Evolutionary conservation across 64 coral and sea anemone genomes (phyloP).

Genomic region (Montipora foliosa): DNA sequence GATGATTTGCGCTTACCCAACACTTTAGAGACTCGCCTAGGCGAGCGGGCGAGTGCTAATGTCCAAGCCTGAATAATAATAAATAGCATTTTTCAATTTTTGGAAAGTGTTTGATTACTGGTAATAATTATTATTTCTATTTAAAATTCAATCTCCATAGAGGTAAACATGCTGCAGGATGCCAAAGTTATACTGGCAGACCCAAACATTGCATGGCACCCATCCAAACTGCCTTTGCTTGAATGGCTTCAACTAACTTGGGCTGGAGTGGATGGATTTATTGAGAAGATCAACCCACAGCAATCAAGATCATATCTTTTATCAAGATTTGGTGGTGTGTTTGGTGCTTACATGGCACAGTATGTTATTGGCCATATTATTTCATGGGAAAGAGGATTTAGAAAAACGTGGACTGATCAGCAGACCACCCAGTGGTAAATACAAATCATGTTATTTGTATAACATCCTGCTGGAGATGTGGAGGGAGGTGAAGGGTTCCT

Average conservation of each 20-base stretch:
- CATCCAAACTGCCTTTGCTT: constrained; percentile 68
- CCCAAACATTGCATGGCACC: constrained; percentile 16
- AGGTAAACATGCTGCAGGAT: constrained; percentile 52
- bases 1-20: no score
- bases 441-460: not conserved
- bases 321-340: constrained; percentile 89
- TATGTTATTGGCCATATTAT: constrained; percentile 86
- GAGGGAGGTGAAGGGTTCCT: no score
- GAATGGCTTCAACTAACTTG: constrained; percentile 88
- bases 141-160: not conserved
- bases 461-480: no score
- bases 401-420: constrained; percentile 63
- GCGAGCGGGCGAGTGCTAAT: no score
- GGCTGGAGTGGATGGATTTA: constrained; percentile 76
- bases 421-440: constrained; percentile 81
- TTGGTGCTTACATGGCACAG: constrained; percentile 79
- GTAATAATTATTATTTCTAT: not conserved
- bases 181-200: constrained; percentile 81
- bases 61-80: no score
- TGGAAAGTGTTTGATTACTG: no score
- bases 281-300: constrained; percentile 38
- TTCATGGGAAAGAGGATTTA: constrained; percentile 82
- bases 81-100: no score
- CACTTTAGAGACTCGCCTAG: no score
- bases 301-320: constrained; percentile 47